Conservation (phyloP, 1,140 invertebrate species). For the Matsumurasca onukii region DNA sequence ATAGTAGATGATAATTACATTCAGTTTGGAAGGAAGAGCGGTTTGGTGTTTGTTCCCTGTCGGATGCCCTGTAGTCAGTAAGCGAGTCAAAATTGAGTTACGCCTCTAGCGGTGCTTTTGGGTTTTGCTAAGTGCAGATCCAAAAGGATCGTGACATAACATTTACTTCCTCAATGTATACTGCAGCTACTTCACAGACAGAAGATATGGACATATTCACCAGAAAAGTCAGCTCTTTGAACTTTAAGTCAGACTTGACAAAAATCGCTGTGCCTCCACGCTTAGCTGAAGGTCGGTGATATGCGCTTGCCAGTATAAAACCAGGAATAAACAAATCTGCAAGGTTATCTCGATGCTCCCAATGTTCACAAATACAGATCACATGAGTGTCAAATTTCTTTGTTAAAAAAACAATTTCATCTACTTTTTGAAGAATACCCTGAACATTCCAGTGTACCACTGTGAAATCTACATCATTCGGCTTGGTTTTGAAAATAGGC, state of each 20-base stretch:
- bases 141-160: too few relatives aligned
- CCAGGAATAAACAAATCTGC: background rate
- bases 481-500: background rate
- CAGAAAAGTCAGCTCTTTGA: background rate
- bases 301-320: background rate
- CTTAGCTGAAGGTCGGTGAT: background rate
- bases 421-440: background rate
- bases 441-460: conserved; percentile 9
- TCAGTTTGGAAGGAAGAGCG: too few relatives aligned
- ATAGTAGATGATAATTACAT: too few relatives aligned
- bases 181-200: conserved; percentile 16
- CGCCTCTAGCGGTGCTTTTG: too few relatives aligned
- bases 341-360: background rate
- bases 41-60: too few relatives aligned
- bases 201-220: background rate
- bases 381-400: background rate
- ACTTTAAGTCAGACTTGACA: background rate
- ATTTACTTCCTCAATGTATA: conserved; percentile 1
- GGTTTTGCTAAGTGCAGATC: too few relatives aligned
- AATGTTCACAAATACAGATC: conserved; percentile 5
- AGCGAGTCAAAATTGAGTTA: too few relatives aligned
- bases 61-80: too few relatives aligned
- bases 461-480: background rate
- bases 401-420: background rate
- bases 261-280: conserved; percentile 1